Base-by-base conservation (phyloP, 2,797 vertebrate species). In the Microctenopoma lineatum region DNA sequence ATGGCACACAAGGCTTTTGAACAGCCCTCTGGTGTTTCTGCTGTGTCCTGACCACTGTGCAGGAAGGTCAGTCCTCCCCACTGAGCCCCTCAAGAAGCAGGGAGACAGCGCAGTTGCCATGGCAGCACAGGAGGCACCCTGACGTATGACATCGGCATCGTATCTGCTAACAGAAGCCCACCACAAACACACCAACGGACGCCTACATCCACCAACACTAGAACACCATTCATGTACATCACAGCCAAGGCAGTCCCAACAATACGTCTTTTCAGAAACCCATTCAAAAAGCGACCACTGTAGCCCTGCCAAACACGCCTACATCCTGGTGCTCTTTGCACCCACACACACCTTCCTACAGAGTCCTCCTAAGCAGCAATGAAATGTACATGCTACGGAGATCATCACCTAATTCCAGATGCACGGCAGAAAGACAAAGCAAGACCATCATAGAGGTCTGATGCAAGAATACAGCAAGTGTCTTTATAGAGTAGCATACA, bases 21-120 rank as follows among this genome's bases (percentile, higher is more conserved):
- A 42, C 65, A 79, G 27, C 42, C 27, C 15, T 64, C 50, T 42
- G 3, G 6, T n/a, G 62, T 55, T 32, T 64, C 39, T 79, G 61
- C 52, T 0, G 14, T n/a, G 63, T 72, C 66, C 72, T 80, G 82
- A 78, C 68, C 13, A 7, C 65, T 61, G 60, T 42, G 60, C 10
- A 79, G 84, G 83, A 85, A 84, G 80, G 87, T 90, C 78, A 77
- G 41, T 74, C 57, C 78, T 76, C 73, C 75, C 76, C 70, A 16
- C 61, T 38, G 50, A 78, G 53, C 72, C 46, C 57, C 80, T 70
- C 51, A 75, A 86, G 71, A 83, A 70, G 66, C 71, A 58, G 48
- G 65, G 75, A 89, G 67, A 60, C 83, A 80, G 77, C 79, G 80
- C 81, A 77, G 90, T 93, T 92, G 87, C 92, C 90, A 93, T 91